Conservation (phyloP, 2,888 invertebrate genomes). For the Steinernema carpocapsae region DNA sequence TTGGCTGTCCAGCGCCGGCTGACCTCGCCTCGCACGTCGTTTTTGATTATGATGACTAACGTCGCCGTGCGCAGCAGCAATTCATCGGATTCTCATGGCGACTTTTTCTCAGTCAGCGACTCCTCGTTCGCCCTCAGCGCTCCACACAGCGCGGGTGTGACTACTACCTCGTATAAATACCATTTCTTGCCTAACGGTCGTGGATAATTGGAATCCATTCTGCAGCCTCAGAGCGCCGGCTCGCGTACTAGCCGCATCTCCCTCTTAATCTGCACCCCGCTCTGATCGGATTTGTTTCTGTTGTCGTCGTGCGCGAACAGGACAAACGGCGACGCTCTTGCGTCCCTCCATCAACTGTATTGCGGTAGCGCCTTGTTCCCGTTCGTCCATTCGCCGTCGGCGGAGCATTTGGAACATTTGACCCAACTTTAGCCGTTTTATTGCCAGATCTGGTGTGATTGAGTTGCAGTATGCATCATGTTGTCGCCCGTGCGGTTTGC, state of each 20-base stretch:
- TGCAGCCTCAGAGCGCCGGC: background rate
- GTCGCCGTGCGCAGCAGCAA: background rate
- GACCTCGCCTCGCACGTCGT: constrained; percentile 22
- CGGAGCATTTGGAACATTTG: constrained; percentile 24
- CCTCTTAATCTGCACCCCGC: constrained; percentile 11
- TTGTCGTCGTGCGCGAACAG: constrained; percentile 24
- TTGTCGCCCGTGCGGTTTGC: constrained; percentile 26
- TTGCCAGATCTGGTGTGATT: background rate
- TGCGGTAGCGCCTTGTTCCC: constrained; percentile 5
- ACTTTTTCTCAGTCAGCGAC: constrained; percentile 33
- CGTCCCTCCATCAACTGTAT: background rate
- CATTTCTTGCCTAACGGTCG: constrained; percentile 33
- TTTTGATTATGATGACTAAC: constrained; percentile 33
- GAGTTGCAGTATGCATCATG: constrained; percentile 1
- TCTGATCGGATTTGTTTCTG: constrained; percentile 31
- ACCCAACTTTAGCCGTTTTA: background rate
- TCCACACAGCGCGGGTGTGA: background rate
- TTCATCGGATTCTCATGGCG: constrained; percentile 26
- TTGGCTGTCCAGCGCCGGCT: too few species aligned
- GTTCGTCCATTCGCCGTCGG: background rate
- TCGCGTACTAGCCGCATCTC: constrained; percentile 10
- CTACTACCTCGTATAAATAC: background rate
- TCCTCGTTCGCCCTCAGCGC: constrained; percentile 26
- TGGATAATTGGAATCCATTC: constrained; percentile 28
- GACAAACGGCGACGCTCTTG: background rate